Evolutionary conservation across 2,113 vertebrate species (phyloP).

Genomic region (Jaculus jaculus): DNA sequence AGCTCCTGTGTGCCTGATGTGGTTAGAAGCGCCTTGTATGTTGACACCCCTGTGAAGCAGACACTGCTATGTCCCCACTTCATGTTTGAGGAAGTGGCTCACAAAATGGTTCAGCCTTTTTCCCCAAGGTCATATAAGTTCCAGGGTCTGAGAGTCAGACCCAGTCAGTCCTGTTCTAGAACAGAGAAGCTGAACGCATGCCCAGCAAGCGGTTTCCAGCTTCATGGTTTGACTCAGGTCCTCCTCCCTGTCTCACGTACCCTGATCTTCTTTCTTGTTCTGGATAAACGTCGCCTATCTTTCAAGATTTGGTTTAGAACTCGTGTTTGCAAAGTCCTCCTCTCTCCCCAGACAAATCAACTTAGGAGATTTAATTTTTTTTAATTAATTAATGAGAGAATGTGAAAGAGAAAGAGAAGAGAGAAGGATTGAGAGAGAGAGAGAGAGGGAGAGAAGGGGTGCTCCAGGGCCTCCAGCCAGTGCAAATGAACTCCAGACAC

Average conservation of each 20-base stretch:
- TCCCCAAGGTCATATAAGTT: not conserved
- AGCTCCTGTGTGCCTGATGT: not conserved
- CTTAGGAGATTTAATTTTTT: too few relatives aligned
- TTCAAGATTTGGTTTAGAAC: not conserved
- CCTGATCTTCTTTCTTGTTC: conserved; percentile 16
- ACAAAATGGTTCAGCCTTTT: not conserved
- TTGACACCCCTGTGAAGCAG: not conserved
- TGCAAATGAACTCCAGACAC: too few relatives aligned
- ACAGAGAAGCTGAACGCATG: not conserved
- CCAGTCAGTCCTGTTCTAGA: not conserved
- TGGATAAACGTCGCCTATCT: not conserved
- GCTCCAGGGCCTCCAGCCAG: too few relatives aligned
- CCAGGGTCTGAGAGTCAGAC: not conserved
- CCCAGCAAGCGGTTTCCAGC: not conserved
- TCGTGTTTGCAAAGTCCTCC: not conserved
- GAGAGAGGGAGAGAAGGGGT: too few relatives aligned
- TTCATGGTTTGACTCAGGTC: not conserved
- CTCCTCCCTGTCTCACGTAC: not conserved
- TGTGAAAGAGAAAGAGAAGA: too few relatives aligned
- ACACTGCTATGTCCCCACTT: not conserved
- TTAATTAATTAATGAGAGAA: too few relatives aligned
- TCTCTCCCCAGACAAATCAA: too few relatives aligned
- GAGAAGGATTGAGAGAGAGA: too few relatives aligned
- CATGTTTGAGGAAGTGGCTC: not conserved
- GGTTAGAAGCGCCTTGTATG: not conserved